Percentiles rank a stretch among this genome's conserved stretches.
Evolutionary conservation across 2,113 vertebrate species (phyloP).

Genomic region (Xiphorhynchus elegans): DNA sequence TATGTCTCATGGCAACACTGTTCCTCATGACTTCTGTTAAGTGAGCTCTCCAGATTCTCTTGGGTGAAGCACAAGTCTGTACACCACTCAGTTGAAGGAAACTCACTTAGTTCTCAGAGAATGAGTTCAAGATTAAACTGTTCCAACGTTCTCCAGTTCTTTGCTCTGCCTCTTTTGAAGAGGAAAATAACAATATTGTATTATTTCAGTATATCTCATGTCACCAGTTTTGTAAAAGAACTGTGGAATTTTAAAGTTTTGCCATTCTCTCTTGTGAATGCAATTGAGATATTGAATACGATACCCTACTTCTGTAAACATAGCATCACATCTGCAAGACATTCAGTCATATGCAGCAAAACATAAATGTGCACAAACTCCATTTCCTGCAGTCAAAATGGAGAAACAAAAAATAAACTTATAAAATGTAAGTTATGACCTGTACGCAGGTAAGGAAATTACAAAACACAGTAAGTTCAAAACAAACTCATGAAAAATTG

Average conservation of each 20-base stretch:
- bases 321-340: not conserved
- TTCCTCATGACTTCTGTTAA: not conserved
- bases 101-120: not conserved
- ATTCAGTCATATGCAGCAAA: not conserved
- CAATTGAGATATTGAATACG: not conserved
- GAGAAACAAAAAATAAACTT: not conserved
- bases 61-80: not conserved
- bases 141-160: not conserved
- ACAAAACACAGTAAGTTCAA: not conserved
- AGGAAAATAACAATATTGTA: not conserved
- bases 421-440: not conserved
- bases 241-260: not conserved
- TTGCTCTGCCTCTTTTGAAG: not conserved
- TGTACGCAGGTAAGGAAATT: not conserved
- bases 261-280: not conserved
- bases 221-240: not conserved
- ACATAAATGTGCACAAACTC: not conserved
- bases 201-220: not conserved
- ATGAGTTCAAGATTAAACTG: not conserved
- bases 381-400: not conserved
- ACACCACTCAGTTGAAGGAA: not conserved
- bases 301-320: not conserved
- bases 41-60: not conserved
- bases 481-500: not conserved
- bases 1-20: fast-evolving